A percentile compares a stretch with the other conserved stretches of the same genome.
These are phyloP conservation scores for Amia ocellicauda DNA, from an alignment of 2,113 vertebrate genomes.

Conservation along the genomic window DNA sequence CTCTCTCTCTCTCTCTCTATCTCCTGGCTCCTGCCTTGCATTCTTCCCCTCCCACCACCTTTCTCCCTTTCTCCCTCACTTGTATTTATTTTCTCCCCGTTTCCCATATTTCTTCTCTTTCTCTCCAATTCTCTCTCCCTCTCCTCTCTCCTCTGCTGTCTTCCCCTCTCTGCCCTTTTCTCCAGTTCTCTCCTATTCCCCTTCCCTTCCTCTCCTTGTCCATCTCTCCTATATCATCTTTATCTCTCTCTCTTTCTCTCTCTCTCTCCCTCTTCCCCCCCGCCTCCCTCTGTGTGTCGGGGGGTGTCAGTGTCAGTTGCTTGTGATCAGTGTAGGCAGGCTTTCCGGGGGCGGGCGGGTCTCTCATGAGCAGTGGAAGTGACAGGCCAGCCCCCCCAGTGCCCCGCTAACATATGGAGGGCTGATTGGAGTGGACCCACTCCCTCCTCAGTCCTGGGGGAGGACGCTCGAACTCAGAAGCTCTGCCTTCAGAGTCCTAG, in stretches of 20 bases:
- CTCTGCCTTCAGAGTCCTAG: too few species aligned
- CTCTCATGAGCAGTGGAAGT: neutral
- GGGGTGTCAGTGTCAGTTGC: neutral
- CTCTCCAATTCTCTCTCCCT: neutral
- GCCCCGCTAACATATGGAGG: neutral
- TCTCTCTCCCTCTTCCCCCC: neutral
- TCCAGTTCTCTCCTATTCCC: neutral
- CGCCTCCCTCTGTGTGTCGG: too few species aligned
- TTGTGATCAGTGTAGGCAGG: neutral
- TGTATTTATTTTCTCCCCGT: neutral
- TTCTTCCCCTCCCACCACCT: neutral
- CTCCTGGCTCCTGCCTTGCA: slow-evolving; percentile 13
- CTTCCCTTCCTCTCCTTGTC: neutral
- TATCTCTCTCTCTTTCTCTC: neutral
- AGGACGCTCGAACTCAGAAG: too few species aligned
- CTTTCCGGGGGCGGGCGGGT: neutral
- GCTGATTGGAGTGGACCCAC: neutral
- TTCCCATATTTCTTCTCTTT: neutral
- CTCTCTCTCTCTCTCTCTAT: too few species aligned
- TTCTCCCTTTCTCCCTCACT: neutral
- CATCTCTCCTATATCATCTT: neutral
- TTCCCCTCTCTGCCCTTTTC: neutral
- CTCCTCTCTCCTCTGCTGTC: too few species aligned
- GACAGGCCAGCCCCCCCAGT: neutral
- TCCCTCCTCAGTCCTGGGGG: too few species aligned